These are phyloP conservation scores for Hippopotamyrus pictus DNA, from an alignment of 2,797 vertebrate genomes.

Conservation along the genomic window DNA sequence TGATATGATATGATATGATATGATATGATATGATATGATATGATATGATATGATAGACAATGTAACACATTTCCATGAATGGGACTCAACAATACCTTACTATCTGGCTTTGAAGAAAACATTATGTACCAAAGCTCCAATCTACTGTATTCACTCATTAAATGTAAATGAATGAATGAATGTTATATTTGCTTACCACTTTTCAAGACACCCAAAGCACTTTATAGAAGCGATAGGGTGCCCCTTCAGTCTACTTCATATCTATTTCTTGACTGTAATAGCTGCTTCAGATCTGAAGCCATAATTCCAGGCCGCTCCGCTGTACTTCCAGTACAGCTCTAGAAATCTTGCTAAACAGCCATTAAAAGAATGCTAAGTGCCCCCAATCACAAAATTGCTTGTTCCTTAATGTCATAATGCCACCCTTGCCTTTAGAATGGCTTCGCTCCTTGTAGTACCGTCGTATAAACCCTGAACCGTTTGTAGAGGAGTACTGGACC, in stretches of 20 bases:
- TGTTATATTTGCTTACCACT: not conserved
- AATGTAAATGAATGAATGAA: not conserved
- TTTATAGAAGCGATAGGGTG: not conserved
- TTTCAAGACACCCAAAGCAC: not conserved
- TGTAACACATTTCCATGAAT: not conserved
- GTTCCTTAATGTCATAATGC: not conserved
- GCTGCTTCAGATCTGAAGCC: not conserved
- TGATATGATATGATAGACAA: not conserved
- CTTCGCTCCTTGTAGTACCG: not conserved
- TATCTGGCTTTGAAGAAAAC: not conserved
- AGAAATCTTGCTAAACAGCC: not conserved
- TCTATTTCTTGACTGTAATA: not conserved
- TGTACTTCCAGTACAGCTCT: not conserved
- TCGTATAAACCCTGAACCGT: not conserved
- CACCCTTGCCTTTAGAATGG: not conserved
- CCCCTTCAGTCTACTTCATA: not conserved
- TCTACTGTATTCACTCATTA: not conserved
- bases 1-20: not conserved
- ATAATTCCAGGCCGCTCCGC: not conserved
- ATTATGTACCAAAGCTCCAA: not conserved
- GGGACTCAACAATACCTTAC: not conserved
- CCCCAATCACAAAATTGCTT: not conserved
- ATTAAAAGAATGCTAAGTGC: not conserved
- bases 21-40: not conserved
- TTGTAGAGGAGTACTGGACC: not conserved